Evolutionary conservation across 1,140 invertebrate genomes (phyloP), one percentile per base, ranked within the genome.

Genomic region (Eupristina koningsbergeri): DNA sequence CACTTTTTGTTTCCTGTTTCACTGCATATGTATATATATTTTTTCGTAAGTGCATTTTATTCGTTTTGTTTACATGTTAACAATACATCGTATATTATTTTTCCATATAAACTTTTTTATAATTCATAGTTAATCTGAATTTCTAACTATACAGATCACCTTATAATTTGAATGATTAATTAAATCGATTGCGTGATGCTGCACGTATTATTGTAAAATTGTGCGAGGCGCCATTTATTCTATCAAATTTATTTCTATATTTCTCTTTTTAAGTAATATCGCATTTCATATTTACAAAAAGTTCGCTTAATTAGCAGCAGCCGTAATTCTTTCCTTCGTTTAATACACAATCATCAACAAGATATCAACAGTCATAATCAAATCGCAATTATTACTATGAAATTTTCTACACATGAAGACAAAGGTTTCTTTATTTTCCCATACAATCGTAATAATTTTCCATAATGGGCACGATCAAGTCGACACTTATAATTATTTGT

Each of bases 181-280:
- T 45, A n/a, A 26, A 29, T 75, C 15, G 31, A 39, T 13, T 64
- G 74, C 84, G 77, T 86, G 15, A 63, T 67, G 41, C 39, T 71
- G 58, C 50, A 15, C 47, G 79, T 77, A 80, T 86, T 90, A 89
- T 90, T 89, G 87, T 90, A 90, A 87, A 90, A 45, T n/a, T 86
- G 85, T 89, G 89, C 87, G 86, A 87, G 81, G 86, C 86, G 86
- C 84, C 34, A 81, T 71, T 63, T 26, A 74, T 36, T 64, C 15
- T 71, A 36, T 41, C 8, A 1, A 19, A 71, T 41, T 41, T 71
- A 71, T n/a, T n/a, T 73, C 0, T 41, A 61, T 31, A 45, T 74
- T 63, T 31, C 0, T 13, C 50, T 61, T 73, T 34, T 75, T 75
- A 74, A 6, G 36, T 45, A 31, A 50, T 80, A 79, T 79, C n/a